Base-by-base conservation (phyloP, 2,797 vertebrate genomes). In the Petrocephalus schoutedeni region DNA sequence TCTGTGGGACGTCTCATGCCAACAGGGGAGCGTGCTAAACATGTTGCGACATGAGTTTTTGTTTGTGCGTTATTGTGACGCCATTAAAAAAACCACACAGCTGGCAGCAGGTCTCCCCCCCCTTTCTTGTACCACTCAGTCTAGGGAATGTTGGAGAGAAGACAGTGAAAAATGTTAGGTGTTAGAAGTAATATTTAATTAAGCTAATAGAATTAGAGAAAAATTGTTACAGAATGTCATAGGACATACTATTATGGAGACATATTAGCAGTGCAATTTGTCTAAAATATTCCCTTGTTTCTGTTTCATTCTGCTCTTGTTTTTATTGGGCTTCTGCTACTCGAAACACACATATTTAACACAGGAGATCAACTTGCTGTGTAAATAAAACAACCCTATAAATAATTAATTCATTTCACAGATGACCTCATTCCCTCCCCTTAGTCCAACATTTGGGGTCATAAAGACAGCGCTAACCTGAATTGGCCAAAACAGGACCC, bases 131-230 rank as follows among this genome's bases (percentile, higher is more conserved):
- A 87, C 85, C 14, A 86, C 86, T 87, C 89, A 90, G 57, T 91
- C 92, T 90, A 87, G 57, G 82, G 58, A 93, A 92, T 90, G 93
- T 83, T 88, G 89, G 36, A 87, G 77, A 28, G 87, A 74, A 93
- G 93, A 95, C 94, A 92, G 92, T 95, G 92, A 94, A 94, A 94
- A 93, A 94, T 94, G 92, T 93, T 90, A 89, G 91, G 92, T 93
- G 92, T 93, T 94, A 92, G 89, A 91, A 93, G 92, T 88, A 91
- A 92, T 92, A 93, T 94, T 92, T 92, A 89, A 94, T 94, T 93
- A 93, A 92, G 91, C 91, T 93, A 94, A 95, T 94, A 83, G 74
- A 94, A 93, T 94, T 83, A 93, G 92, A 92, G 89, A 89, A 87
- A 91, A 91, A 92, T 92, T 93, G 90, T 93, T 93, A 92, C 91